Conservation (phyloP, 2,888 invertebrate species). For the Caenorhabditis parvicauda region DNA sequence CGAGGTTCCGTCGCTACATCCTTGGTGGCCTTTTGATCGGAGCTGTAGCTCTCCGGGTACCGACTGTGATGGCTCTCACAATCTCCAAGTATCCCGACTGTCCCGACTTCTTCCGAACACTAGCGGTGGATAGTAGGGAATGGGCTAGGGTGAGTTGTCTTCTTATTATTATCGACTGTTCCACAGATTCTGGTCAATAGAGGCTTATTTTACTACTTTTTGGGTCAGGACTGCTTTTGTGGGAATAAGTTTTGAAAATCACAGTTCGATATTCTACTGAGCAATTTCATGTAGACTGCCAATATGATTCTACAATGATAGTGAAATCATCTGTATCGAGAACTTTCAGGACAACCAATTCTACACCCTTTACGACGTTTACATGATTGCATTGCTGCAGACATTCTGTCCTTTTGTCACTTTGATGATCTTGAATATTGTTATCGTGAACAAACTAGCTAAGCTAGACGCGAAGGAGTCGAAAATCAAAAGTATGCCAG, state of each 20-base stretch:
- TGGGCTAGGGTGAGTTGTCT: constrained; percentile 52
- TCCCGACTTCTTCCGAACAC: constrained; percentile 41
- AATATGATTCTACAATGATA: too few species aligned
- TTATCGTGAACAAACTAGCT: constrained; percentile 39
- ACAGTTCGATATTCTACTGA: too few species aligned
- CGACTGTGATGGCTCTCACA: constrained; percentile 32
- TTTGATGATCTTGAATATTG: constrained; percentile 34
- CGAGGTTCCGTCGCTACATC: constrained; percentile 30
- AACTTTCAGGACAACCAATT: constrained; percentile 30
- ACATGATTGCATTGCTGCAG: constrained; percentile 38
- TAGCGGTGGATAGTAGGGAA: constrained; percentile 37
- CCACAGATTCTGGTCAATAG: too few species aligned
- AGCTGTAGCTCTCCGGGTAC: constrained; percentile 29
- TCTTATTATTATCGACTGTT: too few species aligned
- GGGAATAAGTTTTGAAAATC: too few species aligned
- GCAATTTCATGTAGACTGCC: too few species aligned
- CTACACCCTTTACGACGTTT: constrained; percentile 41
- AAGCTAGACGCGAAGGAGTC: constrained; percentile 18
- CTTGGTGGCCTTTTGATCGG: constrained; percentile 28
- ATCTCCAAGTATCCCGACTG: constrained; percentile 40
- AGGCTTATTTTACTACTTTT: too few species aligned
- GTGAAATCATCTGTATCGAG: too few species aligned
- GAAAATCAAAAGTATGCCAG: not conserved
- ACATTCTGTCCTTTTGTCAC: constrained; percentile 45
- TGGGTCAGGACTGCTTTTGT: too few species aligned